A percentile compares a stretch with the other conserved stretches of the same genome.
Evolutionary conservation across 2,113 vertebrate species (phyloP).

Genomic region (Phylloscopus trochilus): DNA sequence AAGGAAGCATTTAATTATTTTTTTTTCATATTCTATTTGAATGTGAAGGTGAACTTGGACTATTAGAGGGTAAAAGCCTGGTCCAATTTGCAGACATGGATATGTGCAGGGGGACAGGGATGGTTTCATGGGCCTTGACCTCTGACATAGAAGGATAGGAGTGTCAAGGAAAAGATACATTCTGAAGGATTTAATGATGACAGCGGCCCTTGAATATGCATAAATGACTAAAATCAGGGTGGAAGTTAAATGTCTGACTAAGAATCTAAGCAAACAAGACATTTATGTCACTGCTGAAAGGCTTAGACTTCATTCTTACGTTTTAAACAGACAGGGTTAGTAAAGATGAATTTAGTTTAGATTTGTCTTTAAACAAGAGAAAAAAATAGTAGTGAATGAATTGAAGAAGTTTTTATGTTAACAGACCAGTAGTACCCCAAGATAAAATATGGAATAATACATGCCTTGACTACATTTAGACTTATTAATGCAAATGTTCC

Average conservation of each 20-base stretch:
- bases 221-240: neutral
- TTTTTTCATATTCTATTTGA: neutral
- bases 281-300: neutral
- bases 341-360: neutral
- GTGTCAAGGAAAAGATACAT: neutral
- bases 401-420: neutral
- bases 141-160: neutral
- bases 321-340: neutral
- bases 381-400: neutral
- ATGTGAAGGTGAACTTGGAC: neutral
- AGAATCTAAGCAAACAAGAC: neutral
- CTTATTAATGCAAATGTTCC: neutral
- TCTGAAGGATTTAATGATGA: slow-evolving; percentile 23
- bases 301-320: neutral
- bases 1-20: neutral
- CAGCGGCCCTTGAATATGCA: neutral
- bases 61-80: neutral
- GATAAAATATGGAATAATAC: neutral
- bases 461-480: neutral
- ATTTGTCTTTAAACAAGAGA: neutral
- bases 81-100: neutral
- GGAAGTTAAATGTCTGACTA: slow-evolving; percentile 19
- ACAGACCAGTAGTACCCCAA: neutral
- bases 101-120: neutral
- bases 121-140: slow-evolving; percentile 3